phyloP scores from a whole-genome alignment of 2,797 vertebrate species.

The Myripristis jacobus region DNA sequence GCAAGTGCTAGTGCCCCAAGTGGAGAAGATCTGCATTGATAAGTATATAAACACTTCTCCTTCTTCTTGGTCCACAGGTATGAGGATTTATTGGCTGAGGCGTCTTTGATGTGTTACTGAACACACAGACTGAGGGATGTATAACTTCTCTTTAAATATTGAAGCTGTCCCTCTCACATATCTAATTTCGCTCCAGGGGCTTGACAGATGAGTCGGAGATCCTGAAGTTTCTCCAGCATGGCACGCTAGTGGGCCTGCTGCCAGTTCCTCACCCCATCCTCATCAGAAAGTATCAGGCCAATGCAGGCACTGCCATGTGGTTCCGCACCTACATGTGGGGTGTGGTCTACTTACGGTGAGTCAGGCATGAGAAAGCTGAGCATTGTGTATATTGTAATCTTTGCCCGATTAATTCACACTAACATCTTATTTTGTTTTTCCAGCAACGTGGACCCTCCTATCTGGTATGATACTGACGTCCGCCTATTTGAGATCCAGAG shows the following conservation, averaged over 20 bases:
- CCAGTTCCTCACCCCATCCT: constrained; percentile 98
- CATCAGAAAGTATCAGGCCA: constrained; percentile 99
- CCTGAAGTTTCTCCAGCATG: constrained; percentile 96
- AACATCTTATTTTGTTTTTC: constrained; percentile 12
- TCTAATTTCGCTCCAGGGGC: constrained; percentile 82
- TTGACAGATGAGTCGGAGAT: constrained; percentile 98
- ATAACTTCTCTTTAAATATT: background rate
- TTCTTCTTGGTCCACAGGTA: background rate
- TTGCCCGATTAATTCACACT: background rate
- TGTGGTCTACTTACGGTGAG: constrained; percentile 97
- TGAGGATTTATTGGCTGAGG: background rate
- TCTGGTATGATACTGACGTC: constrained; percentile 98
- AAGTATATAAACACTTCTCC: constrained; percentile 83
- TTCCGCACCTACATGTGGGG: constrained; percentile 99
- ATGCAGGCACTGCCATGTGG: constrained; percentile 98
- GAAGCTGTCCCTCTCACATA: background rate
- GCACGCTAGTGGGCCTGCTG: constrained; percentile 95
- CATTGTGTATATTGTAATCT: background rate
- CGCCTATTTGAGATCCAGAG: constrained; percentile 98
- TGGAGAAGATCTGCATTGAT: constrained; percentile 99
- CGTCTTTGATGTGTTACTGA: background rate
- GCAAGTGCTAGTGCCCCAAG: constrained; percentile 97
- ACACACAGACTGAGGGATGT: background rate
- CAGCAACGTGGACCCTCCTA: constrained; percentile 97
- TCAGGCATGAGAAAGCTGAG: background rate